Percentiles rank a stretch among this genome's conserved stretches.
These are phyloP conservation scores for Apodemia mormo DNA, from an alignment of 2,888 invertebrate genomes.

Conservation along the genomic window DNA sequence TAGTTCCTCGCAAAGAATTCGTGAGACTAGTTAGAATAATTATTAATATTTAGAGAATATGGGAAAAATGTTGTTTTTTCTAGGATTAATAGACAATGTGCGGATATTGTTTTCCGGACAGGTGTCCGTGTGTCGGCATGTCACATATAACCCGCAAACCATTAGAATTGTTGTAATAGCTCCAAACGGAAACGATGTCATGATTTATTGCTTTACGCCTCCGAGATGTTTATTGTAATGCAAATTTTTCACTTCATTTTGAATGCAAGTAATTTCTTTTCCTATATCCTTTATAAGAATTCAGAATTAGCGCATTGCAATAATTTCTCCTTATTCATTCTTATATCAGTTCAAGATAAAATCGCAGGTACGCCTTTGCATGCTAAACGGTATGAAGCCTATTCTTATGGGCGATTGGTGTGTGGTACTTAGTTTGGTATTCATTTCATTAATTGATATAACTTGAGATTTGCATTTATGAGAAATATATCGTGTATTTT, in stretches of 20 bases:
- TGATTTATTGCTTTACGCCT: conserved; percentile 46
- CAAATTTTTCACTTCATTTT: conserved; percentile 39
- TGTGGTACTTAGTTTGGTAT: background rate
- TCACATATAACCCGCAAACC: conserved; percentile 46
- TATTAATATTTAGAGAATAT: background rate
- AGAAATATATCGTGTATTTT: no score
- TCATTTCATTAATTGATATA: conserved; percentile 2
- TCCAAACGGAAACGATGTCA: conserved; percentile 41
- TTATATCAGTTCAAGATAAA: conserved; percentile 33
- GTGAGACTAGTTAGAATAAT: no score
- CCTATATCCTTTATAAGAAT: conserved; percentile 40
- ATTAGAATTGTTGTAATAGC: conserved; percentile 38
- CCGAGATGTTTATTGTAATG: conserved; percentile 38
- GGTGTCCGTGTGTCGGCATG: conserved; percentile 52
- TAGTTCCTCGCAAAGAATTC: no score
- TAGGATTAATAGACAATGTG: conserved; percentile 66
- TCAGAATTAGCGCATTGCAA: conserved; percentile 34
- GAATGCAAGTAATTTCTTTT: conserved; percentile 42
- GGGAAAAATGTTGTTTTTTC: conserved; percentile 29
- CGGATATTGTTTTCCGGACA: conserved; percentile 75
- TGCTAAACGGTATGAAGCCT: conserved; percentile 10
- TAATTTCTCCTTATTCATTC: conserved; percentile 34
- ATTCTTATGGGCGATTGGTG: conserved; percentile 1
- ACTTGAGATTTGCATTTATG: background rate
- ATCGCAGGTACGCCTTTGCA: conserved; percentile 24